Conservation (phyloP, 2,888 invertebrate genomes). For the Hartigia nigra region DNA sequence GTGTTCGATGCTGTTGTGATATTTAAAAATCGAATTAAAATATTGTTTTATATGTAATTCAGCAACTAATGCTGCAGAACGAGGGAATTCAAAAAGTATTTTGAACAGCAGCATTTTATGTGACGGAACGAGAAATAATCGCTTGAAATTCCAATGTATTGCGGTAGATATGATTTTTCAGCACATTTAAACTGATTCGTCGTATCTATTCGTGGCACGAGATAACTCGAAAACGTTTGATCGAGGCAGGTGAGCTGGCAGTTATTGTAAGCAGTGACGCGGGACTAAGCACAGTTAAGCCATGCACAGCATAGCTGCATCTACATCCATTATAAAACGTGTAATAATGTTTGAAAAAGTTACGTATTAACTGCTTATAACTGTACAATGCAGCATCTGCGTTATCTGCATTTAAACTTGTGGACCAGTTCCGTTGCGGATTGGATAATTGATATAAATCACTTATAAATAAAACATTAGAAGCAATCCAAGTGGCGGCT, state of each 20-base stretch:
- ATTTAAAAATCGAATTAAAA: not conserved
- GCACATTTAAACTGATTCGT: not conserved
- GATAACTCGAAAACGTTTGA: not conserved
- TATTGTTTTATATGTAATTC: not conserved
- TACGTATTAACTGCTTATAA: not conserved
- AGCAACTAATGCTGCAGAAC: not conserved
- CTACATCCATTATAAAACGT: conserved; percentile 18
- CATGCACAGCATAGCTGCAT: conserved; percentile 23
- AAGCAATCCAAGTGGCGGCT: not conserved
- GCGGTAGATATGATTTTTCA: not conserved
- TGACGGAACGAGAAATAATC: not conserved
- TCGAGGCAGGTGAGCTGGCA: not conserved
- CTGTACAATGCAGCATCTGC: conserved; percentile 1
- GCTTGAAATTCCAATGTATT: not conserved
- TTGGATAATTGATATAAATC: not conserved
- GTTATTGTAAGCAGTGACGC: conserved; percentile 31
- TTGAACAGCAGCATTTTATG: not conserved
- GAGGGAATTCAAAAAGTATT: not conserved
- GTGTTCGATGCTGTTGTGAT: not conserved
- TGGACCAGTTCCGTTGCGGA: conserved; percentile 1
- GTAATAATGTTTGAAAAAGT: conserved; percentile 11
- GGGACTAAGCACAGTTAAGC: conserved; percentile 33
- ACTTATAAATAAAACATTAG: not conserved
- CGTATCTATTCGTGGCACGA: not conserved
- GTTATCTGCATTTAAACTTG: not conserved